Percentiles rank a stretch among this genome's conserved stretches.
Evolutionary conservation across 2,797 vertebrate genomes (phyloP).

Genomic region (Aldrovandia affinis): DNA sequence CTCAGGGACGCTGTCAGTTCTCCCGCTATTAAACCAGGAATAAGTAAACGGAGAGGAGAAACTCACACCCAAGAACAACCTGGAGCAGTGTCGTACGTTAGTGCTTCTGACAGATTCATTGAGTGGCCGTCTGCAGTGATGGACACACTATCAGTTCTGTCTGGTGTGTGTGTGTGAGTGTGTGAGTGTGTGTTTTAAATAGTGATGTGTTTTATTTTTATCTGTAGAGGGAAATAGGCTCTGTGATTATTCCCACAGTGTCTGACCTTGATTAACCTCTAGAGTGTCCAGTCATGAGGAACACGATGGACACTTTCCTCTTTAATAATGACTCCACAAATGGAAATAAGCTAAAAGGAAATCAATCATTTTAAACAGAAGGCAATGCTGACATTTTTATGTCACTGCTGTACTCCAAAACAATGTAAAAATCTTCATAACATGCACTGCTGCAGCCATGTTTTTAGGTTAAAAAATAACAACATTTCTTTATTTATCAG

Average conservation of each 20-base stretch:
- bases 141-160: constrained; percentile 1
- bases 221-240: background rate
- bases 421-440: no score
- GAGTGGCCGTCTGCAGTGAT: background rate
- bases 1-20: background rate
- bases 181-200: background rate
- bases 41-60: background rate
- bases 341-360: background rate
- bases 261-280: background rate
- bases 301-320: background rate
- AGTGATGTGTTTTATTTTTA: background rate
- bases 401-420: no score
- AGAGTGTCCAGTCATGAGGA: background rate
- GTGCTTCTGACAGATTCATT: background rate
- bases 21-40: background rate
- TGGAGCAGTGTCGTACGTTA: background rate
- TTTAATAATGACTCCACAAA: background rate
- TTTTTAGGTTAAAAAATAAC: no score
- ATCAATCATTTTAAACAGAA: background rate
- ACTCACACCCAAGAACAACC: background rate
- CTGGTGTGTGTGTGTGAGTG: background rate
- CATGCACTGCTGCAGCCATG: no score
- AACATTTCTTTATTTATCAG: no score
- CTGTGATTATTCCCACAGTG: background rate
- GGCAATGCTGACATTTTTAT: no score